phyloP scores from a whole-genome alignment of 35 echinoderm and acorn worm species.

The Lytechinus variegatus region DNA sequence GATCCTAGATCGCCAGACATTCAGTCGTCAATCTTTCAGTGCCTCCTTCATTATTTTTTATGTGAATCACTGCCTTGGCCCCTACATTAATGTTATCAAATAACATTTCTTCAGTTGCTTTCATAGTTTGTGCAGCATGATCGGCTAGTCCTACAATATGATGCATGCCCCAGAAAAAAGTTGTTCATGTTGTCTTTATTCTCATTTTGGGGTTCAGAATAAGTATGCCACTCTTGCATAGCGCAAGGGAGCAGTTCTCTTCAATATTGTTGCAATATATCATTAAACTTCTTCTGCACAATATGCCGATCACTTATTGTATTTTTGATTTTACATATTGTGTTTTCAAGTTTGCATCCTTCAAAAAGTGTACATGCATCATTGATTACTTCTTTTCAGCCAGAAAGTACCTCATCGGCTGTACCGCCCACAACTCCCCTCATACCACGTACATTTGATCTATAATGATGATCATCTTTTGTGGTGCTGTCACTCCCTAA shows the following conservation, averaged over 20 bases:
- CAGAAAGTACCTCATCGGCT: neutral
- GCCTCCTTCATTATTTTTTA: neutral
- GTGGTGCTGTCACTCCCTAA: neutral
- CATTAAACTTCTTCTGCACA: neutral
- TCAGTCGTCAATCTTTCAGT: neutral
- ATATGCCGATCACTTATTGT: constrained; percentile 14
- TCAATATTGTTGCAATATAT: neutral
- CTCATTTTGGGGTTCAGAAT: neutral
- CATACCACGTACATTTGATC: neutral
- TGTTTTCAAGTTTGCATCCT: neutral
- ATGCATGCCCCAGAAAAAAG: neutral
- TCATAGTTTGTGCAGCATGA: neutral
- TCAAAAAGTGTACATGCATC: constrained; percentile 1
- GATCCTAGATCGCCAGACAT: neutral
- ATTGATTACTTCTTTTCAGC: neutral
- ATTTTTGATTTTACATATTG: neutral
- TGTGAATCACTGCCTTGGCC: neutral
- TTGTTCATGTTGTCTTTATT: neutral
- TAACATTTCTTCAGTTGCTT: neutral
- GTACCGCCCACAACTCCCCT: constrained; percentile 31
- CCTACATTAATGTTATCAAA: neutral
- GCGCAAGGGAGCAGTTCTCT: neutral
- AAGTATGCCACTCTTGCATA: neutral
- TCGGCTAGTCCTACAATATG: neutral
- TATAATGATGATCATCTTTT: constrained; percentile 13